Evolutionary conservation across 1,140 invertebrate species (phyloP), one percentile per base, ranked within the genome.

Genomic region (Bombyx mori): DNA sequence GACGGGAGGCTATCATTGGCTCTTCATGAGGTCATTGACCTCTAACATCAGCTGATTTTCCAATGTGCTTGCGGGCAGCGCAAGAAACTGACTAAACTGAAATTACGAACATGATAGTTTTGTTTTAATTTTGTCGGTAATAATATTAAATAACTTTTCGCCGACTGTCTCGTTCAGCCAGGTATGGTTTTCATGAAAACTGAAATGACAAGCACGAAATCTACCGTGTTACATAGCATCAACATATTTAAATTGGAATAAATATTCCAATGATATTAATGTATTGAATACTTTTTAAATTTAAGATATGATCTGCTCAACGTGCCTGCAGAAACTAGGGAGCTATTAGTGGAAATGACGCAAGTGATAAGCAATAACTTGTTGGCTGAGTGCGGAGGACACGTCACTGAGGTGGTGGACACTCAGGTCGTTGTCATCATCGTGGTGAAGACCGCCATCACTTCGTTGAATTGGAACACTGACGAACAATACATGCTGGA

Each of bases 401-500:
- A 90, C 65, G 92, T 92, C 48, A 88, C 84, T 0, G 68, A 88
- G 44, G 46, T 69, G n/a, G 68, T 69, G 6, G 80, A 89, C 44
- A 89, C 88, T 3, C 85, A 89, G 7, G 81, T 92, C 0, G 75
- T 86, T 6, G 88, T 93, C 10, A 77, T 86, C 63, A 76, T 92
- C 0, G 85, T 71, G 0, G 85, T 92, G 3, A 78, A 76, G 42
- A 87, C 86, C 0, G 68, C 81, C 0, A 86, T 89, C 60, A 61
- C 89, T 0, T 57, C 75, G 1, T 86, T 93, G 0, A 83, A 89
- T 58, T 92, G 91, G 91, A 62, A 79, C 7, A 94, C 93, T 0
- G 88, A 92, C 63, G 93, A 94, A 79, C 79, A 88, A 47, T 94
- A 94, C 65, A 73, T 76, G 42, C 67, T 94, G 53, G 85, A 90